Percentiles rank a stretch among this genome's conserved stretches.
phyloP scores from a whole-genome alignment of 2,888 invertebrate species.

The Onthophagus sagittarius region DNA sequence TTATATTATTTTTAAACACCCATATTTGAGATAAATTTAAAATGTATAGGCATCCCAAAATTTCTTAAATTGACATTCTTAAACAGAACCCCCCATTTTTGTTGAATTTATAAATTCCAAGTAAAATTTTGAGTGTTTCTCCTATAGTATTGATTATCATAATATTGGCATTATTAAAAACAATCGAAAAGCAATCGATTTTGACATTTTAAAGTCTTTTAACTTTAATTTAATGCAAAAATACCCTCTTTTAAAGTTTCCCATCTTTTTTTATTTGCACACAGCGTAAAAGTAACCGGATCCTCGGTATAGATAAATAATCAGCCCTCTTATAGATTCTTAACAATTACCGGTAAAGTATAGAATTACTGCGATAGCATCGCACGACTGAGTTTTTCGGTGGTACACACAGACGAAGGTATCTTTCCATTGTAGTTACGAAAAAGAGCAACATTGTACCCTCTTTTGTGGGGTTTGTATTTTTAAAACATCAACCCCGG shows the following conservation, averaged over 20 bases:
- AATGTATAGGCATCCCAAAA: no score
- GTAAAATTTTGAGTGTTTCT: no score
- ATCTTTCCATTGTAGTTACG: neutral
- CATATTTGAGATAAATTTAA: no score
- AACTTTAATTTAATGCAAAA: no score
- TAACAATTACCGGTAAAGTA: conserved; percentile 25
- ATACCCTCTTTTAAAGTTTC: neutral
- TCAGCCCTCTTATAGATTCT: conserved; percentile 26
- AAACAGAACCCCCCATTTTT: no score
- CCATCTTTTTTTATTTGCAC: conserved; percentile 14
- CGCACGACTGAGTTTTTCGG: neutral
- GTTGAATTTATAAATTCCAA: no score
- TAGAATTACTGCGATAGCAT: conserved; percentile 20
- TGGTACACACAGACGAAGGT: neutral
- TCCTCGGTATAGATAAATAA: conserved; percentile 26
- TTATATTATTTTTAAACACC: no score
- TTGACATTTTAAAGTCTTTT: no score
- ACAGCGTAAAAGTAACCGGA: conserved; percentile 25
- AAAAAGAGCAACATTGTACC: neutral
- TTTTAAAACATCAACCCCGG: neutral
- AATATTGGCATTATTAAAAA: no score
- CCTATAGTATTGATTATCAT: no score
- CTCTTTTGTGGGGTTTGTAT: neutral
- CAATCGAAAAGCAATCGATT: no score
- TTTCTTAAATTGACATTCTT: no score